These are phyloP conservation scores for Blennius ocellaris DNA, from an alignment of 2,113 vertebrate species.

Conservation along the genomic window DNA sequence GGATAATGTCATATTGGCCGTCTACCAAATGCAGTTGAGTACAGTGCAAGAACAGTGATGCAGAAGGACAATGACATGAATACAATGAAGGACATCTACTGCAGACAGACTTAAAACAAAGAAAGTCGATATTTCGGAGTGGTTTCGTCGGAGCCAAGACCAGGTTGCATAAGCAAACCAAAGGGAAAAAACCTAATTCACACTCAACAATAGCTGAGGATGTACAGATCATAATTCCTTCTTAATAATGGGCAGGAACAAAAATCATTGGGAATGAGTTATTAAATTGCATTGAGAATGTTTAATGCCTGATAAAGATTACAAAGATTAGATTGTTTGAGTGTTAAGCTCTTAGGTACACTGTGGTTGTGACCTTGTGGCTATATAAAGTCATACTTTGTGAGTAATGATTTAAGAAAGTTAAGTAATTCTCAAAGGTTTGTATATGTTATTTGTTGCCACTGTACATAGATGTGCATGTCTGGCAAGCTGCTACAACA, in stretches of 20 bases:
- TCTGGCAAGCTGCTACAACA: slow-evolving; percentile 12
- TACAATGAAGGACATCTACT: neutral
- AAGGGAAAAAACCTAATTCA: neutral
- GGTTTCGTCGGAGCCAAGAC: neutral
- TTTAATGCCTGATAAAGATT: neutral
- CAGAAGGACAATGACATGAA: neutral
- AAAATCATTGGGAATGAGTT: neutral
- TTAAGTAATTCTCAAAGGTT: neutral
- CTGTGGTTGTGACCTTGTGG: neutral
- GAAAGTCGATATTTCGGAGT: neutral
- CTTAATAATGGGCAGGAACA: neutral
- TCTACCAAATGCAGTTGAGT: neutral
- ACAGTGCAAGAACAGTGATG: neutral
- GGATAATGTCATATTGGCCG: neutral
- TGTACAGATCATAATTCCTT: neutral
- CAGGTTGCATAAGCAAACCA: neutral
- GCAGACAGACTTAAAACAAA: neutral
- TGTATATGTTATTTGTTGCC: neutral
- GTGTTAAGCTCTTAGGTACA: neutral
- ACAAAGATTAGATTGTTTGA: neutral
- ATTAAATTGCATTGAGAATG: neutral
- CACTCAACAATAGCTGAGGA: neutral
- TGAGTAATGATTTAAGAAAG: neutral
- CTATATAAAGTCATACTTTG: neutral
- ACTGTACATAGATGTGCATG: slow-evolving; percentile 11